phyloP scores from a whole-genome alignment of 2,113 vertebrate genomes.

The Tachycineta bicolor region DNA sequence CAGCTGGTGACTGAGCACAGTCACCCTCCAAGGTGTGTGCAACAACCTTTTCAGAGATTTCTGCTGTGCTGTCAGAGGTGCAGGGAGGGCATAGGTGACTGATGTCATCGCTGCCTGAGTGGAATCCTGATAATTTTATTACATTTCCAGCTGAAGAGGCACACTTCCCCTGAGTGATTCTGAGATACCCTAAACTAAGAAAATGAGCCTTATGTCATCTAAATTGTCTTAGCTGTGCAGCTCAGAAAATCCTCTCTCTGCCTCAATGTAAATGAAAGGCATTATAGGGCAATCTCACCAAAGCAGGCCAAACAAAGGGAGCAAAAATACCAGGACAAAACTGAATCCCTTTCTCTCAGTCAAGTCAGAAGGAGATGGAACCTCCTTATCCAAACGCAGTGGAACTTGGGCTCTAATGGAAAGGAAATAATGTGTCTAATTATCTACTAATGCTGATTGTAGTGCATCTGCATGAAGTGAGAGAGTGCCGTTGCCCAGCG shows the following conservation, averaged over 20 bases:
- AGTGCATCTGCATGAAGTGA: conserved; percentile 40
- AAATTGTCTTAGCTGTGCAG: background rate
- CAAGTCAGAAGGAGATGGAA: background rate
- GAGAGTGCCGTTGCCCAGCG: conserved; percentile 13
- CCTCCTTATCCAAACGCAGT: background rate
- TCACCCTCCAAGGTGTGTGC: background rate
- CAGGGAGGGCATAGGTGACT: background rate
- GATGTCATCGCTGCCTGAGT: background rate
- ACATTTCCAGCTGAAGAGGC: background rate
- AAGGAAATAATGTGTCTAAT: conserved; percentile 65
- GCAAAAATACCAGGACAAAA: background rate
- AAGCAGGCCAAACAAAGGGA: background rate
- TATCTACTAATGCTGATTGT: conserved; percentile 56
- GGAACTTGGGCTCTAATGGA: conserved; percentile 35
- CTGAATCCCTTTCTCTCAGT: background rate
- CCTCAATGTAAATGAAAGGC: background rate
- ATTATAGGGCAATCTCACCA: background rate
- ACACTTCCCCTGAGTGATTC: background rate
- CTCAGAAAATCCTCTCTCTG: background rate
- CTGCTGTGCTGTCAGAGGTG: background rate
- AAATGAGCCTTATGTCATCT: background rate
- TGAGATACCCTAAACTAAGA: background rate
- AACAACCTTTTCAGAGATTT: background rate
- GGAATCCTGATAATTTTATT: background rate
- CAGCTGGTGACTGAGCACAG: background rate